Percentiles rank a stretch among this genome's conserved stretches.
Conservation (phyloP, 2,113 vertebrate species). For the Eolophus roseicapilla region DNA sequence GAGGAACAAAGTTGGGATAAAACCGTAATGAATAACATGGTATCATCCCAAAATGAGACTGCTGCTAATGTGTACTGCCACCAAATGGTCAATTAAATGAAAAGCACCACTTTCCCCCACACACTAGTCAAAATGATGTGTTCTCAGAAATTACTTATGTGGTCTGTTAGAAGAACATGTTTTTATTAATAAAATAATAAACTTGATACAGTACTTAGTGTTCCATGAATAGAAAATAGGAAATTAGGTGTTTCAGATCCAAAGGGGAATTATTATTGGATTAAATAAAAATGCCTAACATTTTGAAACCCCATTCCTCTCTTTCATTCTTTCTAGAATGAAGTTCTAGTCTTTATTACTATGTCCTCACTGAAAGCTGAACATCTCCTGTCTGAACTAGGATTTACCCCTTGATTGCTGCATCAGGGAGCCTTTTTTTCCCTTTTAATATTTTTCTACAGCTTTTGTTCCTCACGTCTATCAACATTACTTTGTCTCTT, state of each 20-base stretch:
- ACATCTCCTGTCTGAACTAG: not conserved
- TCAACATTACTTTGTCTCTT: not conserved
- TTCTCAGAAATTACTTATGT: not conserved
- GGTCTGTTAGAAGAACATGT: not conserved
- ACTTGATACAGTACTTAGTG: not conserved
- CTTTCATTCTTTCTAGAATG: not conserved
- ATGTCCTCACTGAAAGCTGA: not conserved
- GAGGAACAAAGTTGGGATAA: not conserved
- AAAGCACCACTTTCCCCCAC: slow-evolving; percentile 8
- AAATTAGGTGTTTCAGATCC: not conserved
- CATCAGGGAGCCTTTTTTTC: not conserved
- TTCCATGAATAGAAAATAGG: not conserved
- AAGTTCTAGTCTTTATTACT: not conserved
- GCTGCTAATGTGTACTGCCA: slow-evolving; percentile 70
- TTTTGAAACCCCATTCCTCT: not conserved
- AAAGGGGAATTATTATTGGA: not conserved
- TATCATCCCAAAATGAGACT: not conserved
- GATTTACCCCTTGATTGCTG: not conserved
- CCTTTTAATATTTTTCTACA: not conserved
- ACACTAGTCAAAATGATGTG: not conserved
- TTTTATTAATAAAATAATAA: not conserved
- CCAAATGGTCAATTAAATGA: slow-evolving; percentile 63
- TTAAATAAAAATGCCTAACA: not conserved
- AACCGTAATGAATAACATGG: not conserved
- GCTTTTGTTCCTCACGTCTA: not conserved